Conservation (phyloP, 2,888 invertebrate genomes). For the Sminthurides aquaticus region DNA sequence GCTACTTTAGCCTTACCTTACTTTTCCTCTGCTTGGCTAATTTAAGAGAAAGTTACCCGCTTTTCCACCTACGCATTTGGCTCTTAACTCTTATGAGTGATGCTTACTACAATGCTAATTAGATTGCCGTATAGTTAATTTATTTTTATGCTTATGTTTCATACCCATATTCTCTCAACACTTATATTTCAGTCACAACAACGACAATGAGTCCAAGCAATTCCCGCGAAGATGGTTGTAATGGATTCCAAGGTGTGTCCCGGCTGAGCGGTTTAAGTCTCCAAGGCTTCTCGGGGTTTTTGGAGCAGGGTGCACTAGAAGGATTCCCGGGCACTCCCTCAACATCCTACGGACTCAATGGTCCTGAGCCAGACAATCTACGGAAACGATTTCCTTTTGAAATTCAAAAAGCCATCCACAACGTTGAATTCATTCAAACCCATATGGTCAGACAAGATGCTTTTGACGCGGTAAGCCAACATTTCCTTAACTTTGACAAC, state of each 20-base stretch:
- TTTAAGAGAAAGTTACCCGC: no score
- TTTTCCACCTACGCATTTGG: no score
- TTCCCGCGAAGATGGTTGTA: constrained; percentile 42
- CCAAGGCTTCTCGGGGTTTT: constrained; percentile 40
- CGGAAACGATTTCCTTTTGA: constrained; percentile 82
- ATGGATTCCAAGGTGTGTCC: constrained; percentile 44
- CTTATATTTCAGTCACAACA: constrained; percentile 2
- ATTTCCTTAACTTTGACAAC: constrained; percentile 1
- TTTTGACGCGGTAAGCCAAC: constrained; percentile 73
- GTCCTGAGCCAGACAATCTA: constrained; percentile 38
- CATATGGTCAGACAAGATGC: constrained; percentile 91
- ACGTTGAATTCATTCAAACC: constrained; percentile 91
- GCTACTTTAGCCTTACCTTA: no score
- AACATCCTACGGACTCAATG: constrained; percentile 40
- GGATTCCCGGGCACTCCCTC: constrained; percentile 42
- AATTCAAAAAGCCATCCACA: constrained; percentile 85
- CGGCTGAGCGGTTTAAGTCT: constrained; percentile 43
- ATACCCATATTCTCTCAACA: no score
- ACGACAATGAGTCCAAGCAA: constrained; percentile 34
- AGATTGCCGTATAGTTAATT: no score
- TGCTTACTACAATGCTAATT: no score
- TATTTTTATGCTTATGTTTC: no score
- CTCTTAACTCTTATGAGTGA: no score
- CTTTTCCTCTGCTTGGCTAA: no score
- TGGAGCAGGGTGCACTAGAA: constrained; percentile 43